Evolutionary conservation across 1,140 invertebrate species (phyloP).

Genomic region (Parasteatoda tepidariorum): DNA sequence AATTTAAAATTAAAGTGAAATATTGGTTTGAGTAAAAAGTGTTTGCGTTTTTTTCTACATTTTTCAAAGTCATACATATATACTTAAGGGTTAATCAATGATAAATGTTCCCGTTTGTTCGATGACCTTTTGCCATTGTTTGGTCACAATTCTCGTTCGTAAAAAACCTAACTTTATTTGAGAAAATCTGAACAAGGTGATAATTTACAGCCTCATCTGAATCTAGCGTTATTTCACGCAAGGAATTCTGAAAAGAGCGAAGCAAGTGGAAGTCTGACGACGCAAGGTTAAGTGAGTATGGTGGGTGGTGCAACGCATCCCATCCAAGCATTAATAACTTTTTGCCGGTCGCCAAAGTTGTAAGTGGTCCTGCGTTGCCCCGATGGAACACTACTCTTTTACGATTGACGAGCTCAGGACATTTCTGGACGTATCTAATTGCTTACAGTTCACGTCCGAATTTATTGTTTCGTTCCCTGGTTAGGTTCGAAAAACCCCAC

Average conservation of each 20-base stretch:
- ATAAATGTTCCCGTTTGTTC: background rate
- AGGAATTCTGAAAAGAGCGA: background rate
- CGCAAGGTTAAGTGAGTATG: slow-evolving; percentile 69
- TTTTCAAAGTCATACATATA: background rate
- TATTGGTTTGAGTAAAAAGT: too few relatives aligned
- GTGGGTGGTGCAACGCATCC: slow-evolving; percentile 70
- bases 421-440: slow-evolving; percentile 6
- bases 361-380: slow-evolving; percentile 63
- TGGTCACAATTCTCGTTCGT: background rate
- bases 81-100: slow-evolving; percentile 1
- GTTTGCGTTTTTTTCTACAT: background rate
- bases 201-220: background rate
- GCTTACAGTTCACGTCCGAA: slow-evolving; percentile 8
- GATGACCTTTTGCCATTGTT: background rate
- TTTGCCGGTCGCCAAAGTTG: slow-evolving; percentile 11
- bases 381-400: slow-evolving; percentile 48
- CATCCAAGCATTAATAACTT: slow-evolving; percentile 67
- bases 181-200: background rate
- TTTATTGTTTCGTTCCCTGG: slow-evolving; percentile 36
- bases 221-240: background rate
- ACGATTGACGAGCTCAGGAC: background rate
- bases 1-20: too few relatives aligned
- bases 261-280: slow-evolving; percentile 70
- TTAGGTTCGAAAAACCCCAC: slow-evolving; percentile 11
- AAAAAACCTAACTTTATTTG: background rate